Conservation (phyloP, 2,797 vertebrate species). For the Anguilla pacifica region DNA sequence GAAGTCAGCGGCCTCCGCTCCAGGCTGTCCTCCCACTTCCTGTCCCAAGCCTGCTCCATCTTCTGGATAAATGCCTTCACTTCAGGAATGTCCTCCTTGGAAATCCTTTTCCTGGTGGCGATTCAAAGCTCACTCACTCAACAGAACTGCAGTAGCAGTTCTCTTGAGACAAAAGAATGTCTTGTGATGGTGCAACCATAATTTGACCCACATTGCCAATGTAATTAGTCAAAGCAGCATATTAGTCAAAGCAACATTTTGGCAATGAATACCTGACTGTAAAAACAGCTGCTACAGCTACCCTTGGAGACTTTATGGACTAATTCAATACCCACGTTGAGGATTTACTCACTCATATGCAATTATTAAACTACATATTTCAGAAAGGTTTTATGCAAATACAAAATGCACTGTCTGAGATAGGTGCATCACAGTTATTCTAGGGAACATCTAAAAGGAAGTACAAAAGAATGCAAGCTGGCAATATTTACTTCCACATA, state of each 20-base stretch:
- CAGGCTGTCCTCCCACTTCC: slow-evolving; percentile 76
- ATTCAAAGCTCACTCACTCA: neutral
- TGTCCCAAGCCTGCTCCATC: slow-evolving; percentile 74
- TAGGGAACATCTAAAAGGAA: no score
- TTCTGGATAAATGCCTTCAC: slow-evolving; percentile 56
- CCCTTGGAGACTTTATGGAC: neutral
- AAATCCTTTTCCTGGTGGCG: slow-evolving; percentile 68
- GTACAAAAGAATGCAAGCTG: no score
- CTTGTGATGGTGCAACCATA: neutral
- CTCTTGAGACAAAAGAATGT: neutral
- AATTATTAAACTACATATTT: no score
- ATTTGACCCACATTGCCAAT: neutral
- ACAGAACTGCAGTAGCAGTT: neutral
- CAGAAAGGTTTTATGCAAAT: no score
- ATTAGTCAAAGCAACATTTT: neutral
- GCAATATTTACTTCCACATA: no score
- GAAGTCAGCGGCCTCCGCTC: slow-evolving; percentile 65
- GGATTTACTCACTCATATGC: no score
- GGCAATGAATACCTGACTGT: neutral
- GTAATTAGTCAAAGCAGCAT: neutral
- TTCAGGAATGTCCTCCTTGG: slow-evolving; percentile 62
- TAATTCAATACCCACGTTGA: no score
- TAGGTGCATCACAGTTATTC: no score
- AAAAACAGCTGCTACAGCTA: neutral
- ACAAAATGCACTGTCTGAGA: no score